Evolutionary conservation across 1,140 invertebrate genomes (phyloP).

Genomic region (Cydia strobilella): DNA sequence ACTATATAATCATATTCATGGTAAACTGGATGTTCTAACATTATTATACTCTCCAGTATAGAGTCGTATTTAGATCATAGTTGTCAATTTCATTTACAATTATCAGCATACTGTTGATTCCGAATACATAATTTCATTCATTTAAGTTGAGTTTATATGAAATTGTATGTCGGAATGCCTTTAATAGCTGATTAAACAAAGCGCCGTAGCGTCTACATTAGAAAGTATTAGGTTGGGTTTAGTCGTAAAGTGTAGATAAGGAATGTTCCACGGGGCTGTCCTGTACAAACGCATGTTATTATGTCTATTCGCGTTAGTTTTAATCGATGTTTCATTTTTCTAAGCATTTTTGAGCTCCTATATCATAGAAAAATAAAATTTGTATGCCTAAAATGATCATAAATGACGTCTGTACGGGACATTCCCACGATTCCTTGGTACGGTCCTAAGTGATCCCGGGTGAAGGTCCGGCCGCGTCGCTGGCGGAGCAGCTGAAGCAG

Average conservation of each 20-base stretch:
- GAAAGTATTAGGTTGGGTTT: constrained; percentile 2
- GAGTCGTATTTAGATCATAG: too few species aligned
- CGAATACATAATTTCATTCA: too few species aligned
- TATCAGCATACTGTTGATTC: too few species aligned
- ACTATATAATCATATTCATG: not conserved
- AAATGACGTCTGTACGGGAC: not conserved
- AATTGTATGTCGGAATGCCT: too few species aligned
- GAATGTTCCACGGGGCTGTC: not conserved
- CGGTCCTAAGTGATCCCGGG: constrained; percentile 32
- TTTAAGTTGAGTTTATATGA: too few species aligned
- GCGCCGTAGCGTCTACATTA: not conserved
- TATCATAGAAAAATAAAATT: too few species aligned
- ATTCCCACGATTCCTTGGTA: not conserved
- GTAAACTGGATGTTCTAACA: too few species aligned
- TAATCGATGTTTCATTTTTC: too few species aligned
- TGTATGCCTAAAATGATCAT: too few species aligned
- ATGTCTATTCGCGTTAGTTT: not conserved
- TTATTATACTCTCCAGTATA: too few species aligned
- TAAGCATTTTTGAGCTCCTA: too few species aligned
- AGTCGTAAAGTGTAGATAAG: not conserved
- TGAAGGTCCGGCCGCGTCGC: constrained; percentile 84
- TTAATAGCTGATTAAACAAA: not conserved
- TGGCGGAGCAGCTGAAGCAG: constrained; percentile 92
- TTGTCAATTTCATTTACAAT: too few species aligned
- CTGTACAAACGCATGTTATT: not conserved